Conservation (phyloP, 2,797 vertebrate species). For the Sebastes jordani region DNA sequence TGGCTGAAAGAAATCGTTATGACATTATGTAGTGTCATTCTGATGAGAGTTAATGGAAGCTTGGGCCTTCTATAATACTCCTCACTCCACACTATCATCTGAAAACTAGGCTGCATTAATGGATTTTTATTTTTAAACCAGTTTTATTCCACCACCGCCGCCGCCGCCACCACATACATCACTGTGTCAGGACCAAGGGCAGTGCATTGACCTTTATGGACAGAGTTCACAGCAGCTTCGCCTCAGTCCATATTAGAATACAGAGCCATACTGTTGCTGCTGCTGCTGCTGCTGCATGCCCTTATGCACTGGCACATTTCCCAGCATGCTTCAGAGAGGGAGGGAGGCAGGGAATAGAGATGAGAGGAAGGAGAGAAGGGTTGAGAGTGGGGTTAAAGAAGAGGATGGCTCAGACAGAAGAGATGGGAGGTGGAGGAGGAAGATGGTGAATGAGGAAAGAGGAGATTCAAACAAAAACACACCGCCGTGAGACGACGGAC, state of each 20-base stretch:
- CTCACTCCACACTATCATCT: conserved; percentile 1
- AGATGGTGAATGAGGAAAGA: neutral
- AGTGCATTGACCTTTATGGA: conserved; percentile 62
- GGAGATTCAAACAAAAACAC: neutral
- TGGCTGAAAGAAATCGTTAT: conserved; percentile 7
- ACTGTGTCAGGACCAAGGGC: conserved; percentile 55
- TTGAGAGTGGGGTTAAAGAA: neutral
- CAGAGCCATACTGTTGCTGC: conserved; percentile 22
- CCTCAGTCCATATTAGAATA: conserved; percentile 25
- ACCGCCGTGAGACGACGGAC: neutral
- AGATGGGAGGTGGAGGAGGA: neutral
- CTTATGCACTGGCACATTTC: conserved; percentile 59
- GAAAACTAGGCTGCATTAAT: conserved; percentile 60
- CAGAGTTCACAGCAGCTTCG: conserved; percentile 50
- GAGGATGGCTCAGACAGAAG: neutral
- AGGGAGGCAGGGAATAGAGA: neutral
- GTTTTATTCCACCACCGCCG: conserved; percentile 29
- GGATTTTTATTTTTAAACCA: conserved; percentile 60
- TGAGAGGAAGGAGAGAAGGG: conserved; percentile 8
- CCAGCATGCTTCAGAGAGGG: conserved; percentile 63
- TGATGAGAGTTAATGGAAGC: conserved; percentile 51
- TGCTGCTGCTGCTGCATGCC: conserved; percentile 30
- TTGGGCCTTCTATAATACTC: neutral
- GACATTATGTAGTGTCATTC: conserved; percentile 1
- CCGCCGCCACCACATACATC: conserved; percentile 6